Evolutionary conservation across 2,797 vertebrate genomes (phyloP), one percentile per base, ranked within the genome.

Genomic region (Melanotaenia parkinsoni): DNA sequence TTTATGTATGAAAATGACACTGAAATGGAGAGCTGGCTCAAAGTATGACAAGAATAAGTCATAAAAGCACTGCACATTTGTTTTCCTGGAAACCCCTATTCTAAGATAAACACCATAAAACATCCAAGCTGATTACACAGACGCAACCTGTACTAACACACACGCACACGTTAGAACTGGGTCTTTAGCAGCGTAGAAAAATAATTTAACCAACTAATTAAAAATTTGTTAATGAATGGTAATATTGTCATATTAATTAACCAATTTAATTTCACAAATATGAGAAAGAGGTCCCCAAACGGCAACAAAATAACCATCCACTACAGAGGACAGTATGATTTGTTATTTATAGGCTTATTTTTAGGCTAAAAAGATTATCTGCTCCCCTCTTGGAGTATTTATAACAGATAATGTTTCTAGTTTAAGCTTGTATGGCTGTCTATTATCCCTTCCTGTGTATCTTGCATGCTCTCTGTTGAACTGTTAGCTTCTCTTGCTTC

Each of bases 1-100:
- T 58, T 54, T 56, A 28, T n/a, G 14, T 43, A 43, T 66, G 59
- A 59, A 50, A 50, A 8, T 11, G 32, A 35, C 14, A 70, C 26
- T n/a, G 60, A 16, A 33, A 22, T 16, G n/a, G 50, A 70, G 1
- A 30, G 28, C 37, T n/a, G 26, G 37, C 12, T 54, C 26, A 22
- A 24, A 33, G 28, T 10, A 56, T 56, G 20, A 24, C 12, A 22
- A n/a, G 20, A n/a, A n/a, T 50, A 9, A 18, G 22, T n/a, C 35
- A 37, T 37, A 50, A 50, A 50, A 50, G 20, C 10, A 10, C 47
- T 50, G 2, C 47, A 22, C 10, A 5, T n/a, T 8, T 50, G n/a
- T 50, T 20, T 47, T 47, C 5, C 20, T 47, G 16, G 16, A 47
- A 47, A 47, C 5, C 45, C 18, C 20, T 5, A 7, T n/a, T 47